Conservation (phyloP, 2,113 vertebrate species). For the cattle (Bos taurus) region ARS-UCD2.0 NC_037330.1:78921501-78922000, state of each 20-base stretch:
- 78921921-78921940: neutral
- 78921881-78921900: neutral
- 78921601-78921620: neutral
- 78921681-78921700: neutral
- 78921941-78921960: neutral
- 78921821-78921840: neutral
- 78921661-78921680: neutral
- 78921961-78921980: neutral
- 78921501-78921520: neutral
- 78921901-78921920: neutral
- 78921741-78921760: neutral
- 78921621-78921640: neutral
- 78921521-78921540: neutral
- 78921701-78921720: neutral
- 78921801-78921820: neutral
- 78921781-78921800: neutral
- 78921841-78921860: neutral
- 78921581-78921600: neutral
- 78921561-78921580: neutral
- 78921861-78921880: neutral
- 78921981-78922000: neutral
- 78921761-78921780: neutral
- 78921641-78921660: neutral
- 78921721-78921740: neutral
- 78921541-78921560: neutral